Percentiles rank a stretch among this genome's conserved stretches.
phyloP scores from a whole-genome alignment of 2,888 invertebrate species.

The Caenorhabditis doughertyi region DNA sequence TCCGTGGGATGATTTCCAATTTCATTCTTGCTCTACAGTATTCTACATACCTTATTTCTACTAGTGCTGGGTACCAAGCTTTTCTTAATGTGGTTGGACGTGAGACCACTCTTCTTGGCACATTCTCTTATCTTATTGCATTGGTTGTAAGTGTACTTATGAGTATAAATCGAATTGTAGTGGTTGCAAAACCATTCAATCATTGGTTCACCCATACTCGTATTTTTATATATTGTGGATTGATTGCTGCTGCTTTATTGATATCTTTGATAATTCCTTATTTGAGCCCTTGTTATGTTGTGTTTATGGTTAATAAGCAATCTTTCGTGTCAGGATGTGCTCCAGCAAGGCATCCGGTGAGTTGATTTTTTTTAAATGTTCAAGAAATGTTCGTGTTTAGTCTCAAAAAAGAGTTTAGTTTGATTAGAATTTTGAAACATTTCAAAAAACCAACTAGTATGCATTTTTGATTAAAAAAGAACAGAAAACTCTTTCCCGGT shows the following conservation, averaged over 20 bases:
- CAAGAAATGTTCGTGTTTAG: too few relatives aligned
- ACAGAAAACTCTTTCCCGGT: too few relatives aligned
- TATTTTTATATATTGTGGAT: conserved; percentile 15
- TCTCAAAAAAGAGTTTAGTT: too few relatives aligned
- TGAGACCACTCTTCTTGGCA: conserved; percentile 13
- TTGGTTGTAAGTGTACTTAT: conserved; percentile 2
- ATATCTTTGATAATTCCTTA: conserved; percentile 33
- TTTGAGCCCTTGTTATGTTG: conserved; percentile 8
- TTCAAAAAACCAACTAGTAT: too few relatives aligned
- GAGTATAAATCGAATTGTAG: conserved; percentile 14
- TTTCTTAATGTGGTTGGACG: not conserved
- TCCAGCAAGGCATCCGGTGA: conserved; percentile 38
- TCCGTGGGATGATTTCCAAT: conserved; percentile 12
- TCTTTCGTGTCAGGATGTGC: conserved; percentile 39
- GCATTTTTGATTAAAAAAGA: too few relatives aligned
- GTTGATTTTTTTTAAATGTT: not conserved
- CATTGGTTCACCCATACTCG: not conserved
- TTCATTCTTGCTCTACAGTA: not conserved
- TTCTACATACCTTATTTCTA: not conserved
- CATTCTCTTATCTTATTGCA: conserved; percentile 18
- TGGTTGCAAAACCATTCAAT: conserved; percentile 16
- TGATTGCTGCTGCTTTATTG: conserved; percentile 10
- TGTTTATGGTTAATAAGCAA: conserved; percentile 13
- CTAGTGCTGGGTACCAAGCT: not conserved
- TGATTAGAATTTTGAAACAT: too few relatives aligned